These are phyloP conservation scores for Hylia prasina DNA, from an alignment of 2,113 vertebrate species.

Conservation along the genomic window DNA sequence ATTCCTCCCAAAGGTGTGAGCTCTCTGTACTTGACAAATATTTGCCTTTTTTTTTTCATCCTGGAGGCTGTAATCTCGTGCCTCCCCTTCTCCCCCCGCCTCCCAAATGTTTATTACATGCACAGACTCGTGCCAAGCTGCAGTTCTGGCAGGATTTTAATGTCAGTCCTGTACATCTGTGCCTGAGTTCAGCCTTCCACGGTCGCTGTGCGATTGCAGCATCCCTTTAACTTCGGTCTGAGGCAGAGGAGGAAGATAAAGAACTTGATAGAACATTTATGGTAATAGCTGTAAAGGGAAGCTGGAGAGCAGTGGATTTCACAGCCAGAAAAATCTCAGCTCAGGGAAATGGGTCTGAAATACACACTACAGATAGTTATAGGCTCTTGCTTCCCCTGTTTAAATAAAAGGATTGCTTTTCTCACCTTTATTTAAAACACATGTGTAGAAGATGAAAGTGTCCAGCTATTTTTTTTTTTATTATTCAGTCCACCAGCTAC, in stretches of 20 bases:
- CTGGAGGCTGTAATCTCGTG: not conserved
- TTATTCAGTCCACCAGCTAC: slow-evolving; percentile 61
- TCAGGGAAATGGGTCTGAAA: slow-evolving; percentile 62
- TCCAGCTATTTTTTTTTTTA: slow-evolving; percentile 68
- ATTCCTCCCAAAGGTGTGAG: not conserved
- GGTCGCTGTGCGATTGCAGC: not conserved
- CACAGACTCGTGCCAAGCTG: not conserved
- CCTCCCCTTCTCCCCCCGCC: not conserved
- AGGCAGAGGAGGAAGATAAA: slow-evolving; percentile 60
- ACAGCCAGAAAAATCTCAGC: slow-evolving; percentile 64
- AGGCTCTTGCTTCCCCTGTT: slow-evolving; percentile 53
- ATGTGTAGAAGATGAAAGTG: slow-evolving; percentile 63
- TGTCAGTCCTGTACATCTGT: not conserved
- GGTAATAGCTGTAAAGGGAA: slow-evolving; percentile 58
- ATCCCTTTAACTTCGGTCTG: slow-evolving; percentile 30
- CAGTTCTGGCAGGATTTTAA: slow-evolving; percentile 21
- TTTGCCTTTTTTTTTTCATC: not conserved
- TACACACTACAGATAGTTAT: slow-evolving; percentile 58
- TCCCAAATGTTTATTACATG: not conserved
- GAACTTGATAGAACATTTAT: slow-evolving; percentile 59
- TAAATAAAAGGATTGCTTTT: slow-evolving; percentile 68
- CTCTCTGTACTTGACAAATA: not conserved
- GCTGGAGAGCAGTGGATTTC: slow-evolving; percentile 55
- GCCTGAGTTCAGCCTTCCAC: not conserved
- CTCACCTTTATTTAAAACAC: slow-evolving; percentile 67